A percentile compares a stretch with the other conserved stretches of the same genome.
Evolutionary conservation across 2,888 invertebrate species (phyloP).

Genomic region (Candidula unifasciata): DNA sequence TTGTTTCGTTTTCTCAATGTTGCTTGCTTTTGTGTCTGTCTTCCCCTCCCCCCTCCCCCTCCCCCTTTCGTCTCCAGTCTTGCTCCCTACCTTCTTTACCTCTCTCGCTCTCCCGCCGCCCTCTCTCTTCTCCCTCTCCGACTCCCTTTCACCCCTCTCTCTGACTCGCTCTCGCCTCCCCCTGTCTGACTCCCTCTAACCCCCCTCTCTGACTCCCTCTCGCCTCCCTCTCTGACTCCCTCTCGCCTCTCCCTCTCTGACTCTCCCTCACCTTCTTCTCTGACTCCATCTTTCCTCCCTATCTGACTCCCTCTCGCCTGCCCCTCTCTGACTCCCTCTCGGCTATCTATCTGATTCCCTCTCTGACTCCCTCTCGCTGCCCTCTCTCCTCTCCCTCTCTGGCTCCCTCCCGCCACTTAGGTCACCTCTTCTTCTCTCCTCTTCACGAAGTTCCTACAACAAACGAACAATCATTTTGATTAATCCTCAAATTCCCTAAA

Average conservation of each 20-base stretch:
- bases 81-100: neutral
- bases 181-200: too few species aligned
- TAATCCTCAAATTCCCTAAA: too few species aligned
- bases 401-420: constrained; percentile 1
- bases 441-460: neutral
- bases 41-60: too few species aligned
- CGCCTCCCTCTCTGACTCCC: too few species aligned
- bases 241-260: neutral
- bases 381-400: neutral
- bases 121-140: neutral
- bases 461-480: too few species aligned
- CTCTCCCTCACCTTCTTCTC: neutral
- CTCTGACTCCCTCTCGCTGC: constrained; percentile 25
- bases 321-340: constrained; percentile 20
- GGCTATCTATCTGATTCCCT: neutral
- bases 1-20: neutral
- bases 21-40: neutral
- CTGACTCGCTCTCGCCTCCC: constrained; percentile 6
- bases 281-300: neutral
- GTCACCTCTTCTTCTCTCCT: neutral
- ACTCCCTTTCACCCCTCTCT: neutral
- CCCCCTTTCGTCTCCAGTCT: too few species aligned
- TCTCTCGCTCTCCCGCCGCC: constrained; percentile 16
- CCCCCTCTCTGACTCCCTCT: constrained; percentile 18
- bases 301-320: too few species aligned